A percentile compares a stretch with the other conserved stretches of the same genome.
Conservation (phyloP, 2,113 vertebrate species). For the Chelonoidis abingdonii region DNA sequence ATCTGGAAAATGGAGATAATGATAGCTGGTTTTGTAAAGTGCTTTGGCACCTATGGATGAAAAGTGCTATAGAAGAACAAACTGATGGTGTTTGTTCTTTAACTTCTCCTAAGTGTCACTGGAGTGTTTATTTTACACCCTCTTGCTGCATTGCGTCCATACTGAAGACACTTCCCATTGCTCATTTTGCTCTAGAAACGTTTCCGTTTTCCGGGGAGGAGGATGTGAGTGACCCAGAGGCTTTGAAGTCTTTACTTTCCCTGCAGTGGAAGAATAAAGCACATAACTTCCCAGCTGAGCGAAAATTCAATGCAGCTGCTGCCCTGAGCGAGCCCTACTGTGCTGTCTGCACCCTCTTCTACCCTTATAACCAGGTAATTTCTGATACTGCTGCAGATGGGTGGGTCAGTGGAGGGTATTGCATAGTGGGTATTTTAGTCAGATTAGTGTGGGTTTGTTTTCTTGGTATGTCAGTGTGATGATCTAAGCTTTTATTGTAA, state of each 20-base stretch:
- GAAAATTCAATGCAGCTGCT: conserved; percentile 90
- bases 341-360: conserved; percentile 94
- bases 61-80: neutral
- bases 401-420: accelerated
- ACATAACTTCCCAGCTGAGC: conserved; percentile 88
- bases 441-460: neutral
- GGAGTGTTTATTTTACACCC: neutral
- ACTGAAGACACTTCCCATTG: neutral
- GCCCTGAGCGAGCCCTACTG: conserved; percentile 90
- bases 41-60: accelerated
- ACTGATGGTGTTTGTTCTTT: neutral
- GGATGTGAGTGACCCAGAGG: conserved; percentile 78
- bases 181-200: conserved; percentile 67
- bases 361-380: conserved; percentile 86
- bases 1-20: neutral
- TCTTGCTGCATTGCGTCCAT: neutral
- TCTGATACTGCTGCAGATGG: accelerated
- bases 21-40: neutral
- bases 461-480: neutral
- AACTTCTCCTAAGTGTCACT: neutral
- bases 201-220: conserved; percentile 86
- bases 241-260: conserved; percentile 84
- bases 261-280: conserved; percentile 90
- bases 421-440: neutral
- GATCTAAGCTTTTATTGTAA: accelerated